A percentile compares a stretch with the other conserved stretches of the same genome.
Conservation (phyloP, 2,888 invertebrate species). For the Cephus pulcher region DNA sequence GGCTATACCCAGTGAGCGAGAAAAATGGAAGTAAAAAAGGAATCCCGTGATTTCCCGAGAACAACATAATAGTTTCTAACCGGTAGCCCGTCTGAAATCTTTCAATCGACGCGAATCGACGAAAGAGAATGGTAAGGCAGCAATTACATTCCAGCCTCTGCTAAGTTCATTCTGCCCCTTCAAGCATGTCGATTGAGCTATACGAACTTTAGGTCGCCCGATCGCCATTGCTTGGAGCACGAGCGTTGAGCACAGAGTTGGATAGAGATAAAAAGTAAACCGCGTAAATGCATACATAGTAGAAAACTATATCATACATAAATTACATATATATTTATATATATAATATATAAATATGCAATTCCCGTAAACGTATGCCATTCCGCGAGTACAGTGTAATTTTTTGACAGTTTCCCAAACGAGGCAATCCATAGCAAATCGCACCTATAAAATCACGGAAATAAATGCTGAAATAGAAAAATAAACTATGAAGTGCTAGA, state of each 20-base stretch:
- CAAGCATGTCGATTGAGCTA: conserved; percentile 41
- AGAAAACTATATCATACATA: neutral
- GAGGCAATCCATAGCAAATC: too few species aligned
- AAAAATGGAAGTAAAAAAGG: too few species aligned
- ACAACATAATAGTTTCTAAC: neutral
- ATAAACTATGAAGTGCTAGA: neutral
- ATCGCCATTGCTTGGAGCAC: conserved; percentile 29
- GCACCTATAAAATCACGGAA: neutral
- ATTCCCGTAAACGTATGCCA: neutral
- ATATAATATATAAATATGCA: neutral
- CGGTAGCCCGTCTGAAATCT: neutral
- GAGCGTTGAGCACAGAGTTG: neutral
- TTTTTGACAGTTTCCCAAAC: too few species aligned
- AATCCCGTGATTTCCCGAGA: too few species aligned
- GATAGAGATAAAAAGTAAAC: neutral
- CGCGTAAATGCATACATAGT: neutral
- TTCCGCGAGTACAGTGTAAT: neutral
- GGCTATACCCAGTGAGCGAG: too few species aligned
- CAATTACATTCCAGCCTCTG: conserved; percentile 19
- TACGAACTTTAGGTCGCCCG: conserved; percentile 37
- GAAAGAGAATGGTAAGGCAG: conserved; percentile 1
- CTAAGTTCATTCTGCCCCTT: conserved; percentile 34
- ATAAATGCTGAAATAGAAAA: neutral
- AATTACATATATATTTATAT: neutral
- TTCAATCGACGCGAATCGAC: neutral